Conservation (phyloP, 1,140 invertebrate genomes). For the Drosophila carrolli region DNA sequence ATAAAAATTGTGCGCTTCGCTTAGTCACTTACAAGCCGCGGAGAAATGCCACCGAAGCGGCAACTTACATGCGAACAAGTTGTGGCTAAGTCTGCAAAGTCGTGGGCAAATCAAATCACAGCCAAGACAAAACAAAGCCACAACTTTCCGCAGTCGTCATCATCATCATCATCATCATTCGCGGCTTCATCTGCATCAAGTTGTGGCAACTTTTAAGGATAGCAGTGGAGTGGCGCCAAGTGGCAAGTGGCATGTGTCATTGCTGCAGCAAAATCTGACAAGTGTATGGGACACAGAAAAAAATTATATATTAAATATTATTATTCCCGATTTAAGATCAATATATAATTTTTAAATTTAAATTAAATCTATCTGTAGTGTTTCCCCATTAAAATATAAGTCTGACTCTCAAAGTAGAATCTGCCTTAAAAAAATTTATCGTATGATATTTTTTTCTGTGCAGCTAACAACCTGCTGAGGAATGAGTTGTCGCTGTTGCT, state of each 20-base stretch:
- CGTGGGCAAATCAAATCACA: slow-evolving; percentile 65
- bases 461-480: background rate
- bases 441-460: background rate
- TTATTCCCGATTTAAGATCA: background rate
- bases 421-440: no score
- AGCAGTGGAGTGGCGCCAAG: slow-evolving; percentile 31
- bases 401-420: no score
- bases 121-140: slow-evolving; percentile 49
- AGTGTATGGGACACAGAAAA: slow-evolving; percentile 23
- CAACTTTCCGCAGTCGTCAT: slow-evolving; percentile 32
- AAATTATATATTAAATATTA: background rate
- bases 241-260: slow-evolving; percentile 52
- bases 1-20: slow-evolving; percentile 64
- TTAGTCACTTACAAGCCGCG: slow-evolving; percentile 67
- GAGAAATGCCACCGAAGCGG: slow-evolving; percentile 43
- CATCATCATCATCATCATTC: slow-evolving; percentile 37
- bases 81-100: slow-evolving; percentile 69
- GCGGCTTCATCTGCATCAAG: slow-evolving; percentile 54
- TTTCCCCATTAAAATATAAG: no score
- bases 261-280: slow-evolving; percentile 37
- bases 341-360: background rate
- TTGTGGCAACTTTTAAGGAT: slow-evolving; percentile 57
- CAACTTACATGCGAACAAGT: slow-evolving; percentile 48
- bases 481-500: slow-evolving; percentile 18
- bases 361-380: no score